Evolutionary conservation across 2,888 invertebrate genomes (phyloP).

Genomic region (Latrodectus elegans): DNA sequence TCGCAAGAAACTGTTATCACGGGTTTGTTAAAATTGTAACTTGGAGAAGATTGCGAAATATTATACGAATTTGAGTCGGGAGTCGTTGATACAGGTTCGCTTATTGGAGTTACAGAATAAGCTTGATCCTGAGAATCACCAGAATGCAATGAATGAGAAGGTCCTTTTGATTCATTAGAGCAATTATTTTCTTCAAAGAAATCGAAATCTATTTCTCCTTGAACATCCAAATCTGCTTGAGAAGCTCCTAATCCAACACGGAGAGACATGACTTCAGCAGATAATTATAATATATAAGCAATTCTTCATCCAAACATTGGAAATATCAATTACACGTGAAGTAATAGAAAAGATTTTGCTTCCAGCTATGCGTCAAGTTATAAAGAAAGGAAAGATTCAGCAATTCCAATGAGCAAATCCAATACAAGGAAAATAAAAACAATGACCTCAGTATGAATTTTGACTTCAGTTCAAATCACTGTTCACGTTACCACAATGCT

Average conservation of each 20-base stretch:
- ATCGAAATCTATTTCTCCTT: constrained; percentile 71
- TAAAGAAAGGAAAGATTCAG: no score
- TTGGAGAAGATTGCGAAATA: constrained; percentile 23
- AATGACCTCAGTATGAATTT: no score
- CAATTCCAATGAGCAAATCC: no score
- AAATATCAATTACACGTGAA: no score
- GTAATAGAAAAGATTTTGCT: no score
- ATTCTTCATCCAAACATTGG: no score
- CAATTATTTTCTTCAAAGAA: constrained; percentile 69
- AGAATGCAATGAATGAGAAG: not conserved
- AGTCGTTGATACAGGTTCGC: constrained; percentile 3
- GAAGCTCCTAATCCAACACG: constrained; percentile 70
- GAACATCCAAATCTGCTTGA: constrained; percentile 70
- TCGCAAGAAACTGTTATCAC: constrained; percentile 60
- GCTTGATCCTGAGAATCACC: not conserved
- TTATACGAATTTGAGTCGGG: constrained; percentile 19
- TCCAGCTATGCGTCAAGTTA: no score
- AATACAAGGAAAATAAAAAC: no score
- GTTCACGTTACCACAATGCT: no score
- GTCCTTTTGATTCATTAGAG: constrained; percentile 11
- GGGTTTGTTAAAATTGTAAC: constrained; percentile 39
- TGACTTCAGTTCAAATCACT: no score
- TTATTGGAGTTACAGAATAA: not conserved
- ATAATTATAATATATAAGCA: no score
- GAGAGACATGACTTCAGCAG: constrained; percentile 65